phyloP scores from a whole-genome alignment of 2,888 invertebrate genomes.

The Sarcophaga caerulescens region DNA sequence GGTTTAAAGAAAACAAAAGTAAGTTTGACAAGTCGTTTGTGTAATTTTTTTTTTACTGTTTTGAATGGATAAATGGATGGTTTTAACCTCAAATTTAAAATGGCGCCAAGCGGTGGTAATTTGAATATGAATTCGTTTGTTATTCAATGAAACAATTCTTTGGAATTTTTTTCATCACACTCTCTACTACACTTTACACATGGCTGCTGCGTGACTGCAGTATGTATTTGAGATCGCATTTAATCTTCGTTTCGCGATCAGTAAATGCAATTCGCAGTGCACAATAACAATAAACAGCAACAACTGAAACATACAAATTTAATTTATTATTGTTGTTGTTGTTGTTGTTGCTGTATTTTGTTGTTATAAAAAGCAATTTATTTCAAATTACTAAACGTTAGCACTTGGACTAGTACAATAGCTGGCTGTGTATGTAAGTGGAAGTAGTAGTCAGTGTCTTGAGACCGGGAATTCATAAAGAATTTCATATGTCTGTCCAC shows the following conservation, averaged over 20 bases:
- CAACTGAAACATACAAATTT: not conserved
- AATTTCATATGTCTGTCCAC: not conserved
- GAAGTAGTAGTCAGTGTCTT: not conserved
- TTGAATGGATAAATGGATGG: no score
- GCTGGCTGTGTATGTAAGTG: not conserved
- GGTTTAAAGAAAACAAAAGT: no score
- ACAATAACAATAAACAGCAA: not conserved
- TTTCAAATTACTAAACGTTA: not conserved
- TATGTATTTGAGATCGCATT: conserved; percentile 17
- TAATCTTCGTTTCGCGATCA: conserved; percentile 50
- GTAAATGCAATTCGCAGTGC: conserved; percentile 15
- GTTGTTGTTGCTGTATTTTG: not conserved
- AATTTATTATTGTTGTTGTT: not conserved
- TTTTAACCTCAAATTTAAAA: no score
- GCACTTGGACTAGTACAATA: not conserved
- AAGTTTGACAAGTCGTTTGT: no score
- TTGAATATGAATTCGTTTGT: no score
- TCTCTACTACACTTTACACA: not conserved
- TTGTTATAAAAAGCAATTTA: conserved; percentile 21
- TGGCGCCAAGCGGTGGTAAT: no score
- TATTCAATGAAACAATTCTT: no score
- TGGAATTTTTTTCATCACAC: no score
- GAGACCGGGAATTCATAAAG: not conserved
- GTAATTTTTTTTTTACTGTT: no score
- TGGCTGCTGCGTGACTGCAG: not conserved